Evolutionary conservation across 2,888 invertebrate species (phyloP).

Genomic region (Lepidocyrtoides sp.): DNA sequence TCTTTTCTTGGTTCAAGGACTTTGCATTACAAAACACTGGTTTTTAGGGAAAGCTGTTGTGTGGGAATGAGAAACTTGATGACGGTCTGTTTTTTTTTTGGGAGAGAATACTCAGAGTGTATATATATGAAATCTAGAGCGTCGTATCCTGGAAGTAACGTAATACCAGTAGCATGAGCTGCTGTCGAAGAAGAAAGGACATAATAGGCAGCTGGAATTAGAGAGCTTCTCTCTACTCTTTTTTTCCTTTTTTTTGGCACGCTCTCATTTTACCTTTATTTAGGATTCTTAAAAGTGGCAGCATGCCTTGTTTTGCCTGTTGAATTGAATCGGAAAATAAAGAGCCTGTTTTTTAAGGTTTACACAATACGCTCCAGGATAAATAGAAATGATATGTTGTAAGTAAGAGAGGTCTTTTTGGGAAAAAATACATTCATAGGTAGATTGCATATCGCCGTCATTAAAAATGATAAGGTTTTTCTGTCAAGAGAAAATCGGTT

Average conservation of each 20-base stretch:
- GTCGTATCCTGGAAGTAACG: conserved; percentile 57
- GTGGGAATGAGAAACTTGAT: conserved; percentile 5
- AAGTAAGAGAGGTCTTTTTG: background rate
- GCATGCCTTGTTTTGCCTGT: conserved; percentile 55
- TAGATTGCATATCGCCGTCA: background rate
- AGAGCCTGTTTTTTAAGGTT: background rate
- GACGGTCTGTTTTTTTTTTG: background rate
- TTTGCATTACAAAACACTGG: background rate
- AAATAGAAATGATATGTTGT: background rate
- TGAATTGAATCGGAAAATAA: conserved; percentile 13
- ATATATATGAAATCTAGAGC: conserved; percentile 45
- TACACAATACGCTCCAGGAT: background rate
- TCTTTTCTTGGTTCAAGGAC: conserved; percentile 78
- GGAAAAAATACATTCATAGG: too few relatives aligned
- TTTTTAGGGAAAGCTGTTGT: background rate
- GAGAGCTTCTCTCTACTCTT: too few relatives aligned
- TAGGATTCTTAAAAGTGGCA: background rate
- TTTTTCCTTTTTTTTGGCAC: conserved; percentile 64
- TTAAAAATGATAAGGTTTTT: background rate
- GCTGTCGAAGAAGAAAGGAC: background rate
- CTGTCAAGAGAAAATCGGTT: background rate
- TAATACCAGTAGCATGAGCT: conserved; percentile 26
- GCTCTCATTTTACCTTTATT: conserved; percentile 64
- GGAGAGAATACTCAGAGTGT: conserved; percentile 2
- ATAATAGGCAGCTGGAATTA: conserved; percentile 45